Evolutionary conservation across 2,113 vertebrate species (phyloP).

Genomic region (Corythoichthys haematopterus): DNA sequence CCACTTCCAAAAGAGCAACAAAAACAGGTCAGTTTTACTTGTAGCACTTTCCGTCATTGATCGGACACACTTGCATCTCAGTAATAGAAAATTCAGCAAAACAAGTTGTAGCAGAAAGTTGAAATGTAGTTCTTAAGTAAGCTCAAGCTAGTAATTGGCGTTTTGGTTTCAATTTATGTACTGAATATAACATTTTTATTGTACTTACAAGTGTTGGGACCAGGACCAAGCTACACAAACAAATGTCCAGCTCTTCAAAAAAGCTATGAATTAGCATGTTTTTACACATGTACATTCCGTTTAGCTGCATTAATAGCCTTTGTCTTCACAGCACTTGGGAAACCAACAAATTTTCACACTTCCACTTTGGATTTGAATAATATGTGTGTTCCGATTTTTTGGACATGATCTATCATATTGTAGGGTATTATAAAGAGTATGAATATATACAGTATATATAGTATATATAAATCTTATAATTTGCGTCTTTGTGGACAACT

Average conservation of each 20-base stretch:
- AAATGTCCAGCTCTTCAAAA: not conserved
- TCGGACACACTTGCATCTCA: constrained; percentile 2
- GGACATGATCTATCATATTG: not conserved
- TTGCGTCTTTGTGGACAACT: constrained; percentile 46
- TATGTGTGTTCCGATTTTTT: constrained; percentile 24
- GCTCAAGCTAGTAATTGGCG: constrained; percentile 13
- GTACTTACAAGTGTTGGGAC: constrained; percentile 1
- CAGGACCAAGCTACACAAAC: constrained; percentile 17
- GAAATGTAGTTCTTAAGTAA: constrained; percentile 3
- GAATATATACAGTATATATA: constrained; percentile 1
- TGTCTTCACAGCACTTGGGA: constrained; percentile 1
- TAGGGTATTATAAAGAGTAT: constrained; percentile 35
- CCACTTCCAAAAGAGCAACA: not conserved
- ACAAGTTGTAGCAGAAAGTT: constrained; percentile 15
- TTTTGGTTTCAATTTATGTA: not conserved
- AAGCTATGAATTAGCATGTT: not conserved
- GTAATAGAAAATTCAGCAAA: not conserved
- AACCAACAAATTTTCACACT: constrained; percentile 16
- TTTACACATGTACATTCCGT: not conserved
- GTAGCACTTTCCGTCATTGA: constrained; percentile 8
- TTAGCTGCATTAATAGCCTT: not conserved
- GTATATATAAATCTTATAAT: constrained; percentile 30
- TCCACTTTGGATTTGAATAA: not conserved
- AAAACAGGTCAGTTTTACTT: constrained; percentile 18
- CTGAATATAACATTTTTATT: constrained; percentile 7